phyloP scores from a whole-genome alignment of 2,113 vertebrate species.

The Eidolon helvum region DNA sequence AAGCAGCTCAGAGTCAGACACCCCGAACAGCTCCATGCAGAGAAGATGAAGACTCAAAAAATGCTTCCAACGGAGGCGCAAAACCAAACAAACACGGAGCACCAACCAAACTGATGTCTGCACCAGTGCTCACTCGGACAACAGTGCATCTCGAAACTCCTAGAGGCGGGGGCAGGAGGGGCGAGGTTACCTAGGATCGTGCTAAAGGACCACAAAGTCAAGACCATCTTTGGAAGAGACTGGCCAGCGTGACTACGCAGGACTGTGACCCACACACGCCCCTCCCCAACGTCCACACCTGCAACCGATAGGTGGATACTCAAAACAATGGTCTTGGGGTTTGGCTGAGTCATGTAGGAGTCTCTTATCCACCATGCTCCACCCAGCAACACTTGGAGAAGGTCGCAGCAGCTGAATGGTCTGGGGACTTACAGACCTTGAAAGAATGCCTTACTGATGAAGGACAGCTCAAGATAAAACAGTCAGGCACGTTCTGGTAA shows the following conservation, averaged over 20 bases:
- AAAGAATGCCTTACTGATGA: neutral
- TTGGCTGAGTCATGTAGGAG: neutral
- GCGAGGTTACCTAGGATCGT: neutral
- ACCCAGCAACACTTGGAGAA: neutral
- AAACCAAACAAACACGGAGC: neutral
- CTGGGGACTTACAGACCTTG: neutral
- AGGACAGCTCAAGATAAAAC: neutral
- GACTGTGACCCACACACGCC: neutral
- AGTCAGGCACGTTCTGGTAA: neutral
- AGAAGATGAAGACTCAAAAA: neutral
- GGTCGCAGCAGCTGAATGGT: neutral
- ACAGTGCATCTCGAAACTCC: neutral
- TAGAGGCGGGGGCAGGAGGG: neutral
- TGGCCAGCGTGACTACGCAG: neutral
- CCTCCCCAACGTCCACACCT: rapidly evolving
- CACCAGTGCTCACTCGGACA: neutral
- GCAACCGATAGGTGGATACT: neutral
- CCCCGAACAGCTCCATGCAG: neutral
- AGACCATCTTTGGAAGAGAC: neutral
- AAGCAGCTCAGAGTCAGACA: neutral
- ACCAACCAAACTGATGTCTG: neutral
- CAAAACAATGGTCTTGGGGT: neutral
- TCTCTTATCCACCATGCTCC: neutral
- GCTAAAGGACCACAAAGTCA: neutral
- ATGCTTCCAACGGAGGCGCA: neutral